phyloP scores from a whole-genome alignment of 2,888 invertebrate species.

The Drosophila algonquin region DNA sequence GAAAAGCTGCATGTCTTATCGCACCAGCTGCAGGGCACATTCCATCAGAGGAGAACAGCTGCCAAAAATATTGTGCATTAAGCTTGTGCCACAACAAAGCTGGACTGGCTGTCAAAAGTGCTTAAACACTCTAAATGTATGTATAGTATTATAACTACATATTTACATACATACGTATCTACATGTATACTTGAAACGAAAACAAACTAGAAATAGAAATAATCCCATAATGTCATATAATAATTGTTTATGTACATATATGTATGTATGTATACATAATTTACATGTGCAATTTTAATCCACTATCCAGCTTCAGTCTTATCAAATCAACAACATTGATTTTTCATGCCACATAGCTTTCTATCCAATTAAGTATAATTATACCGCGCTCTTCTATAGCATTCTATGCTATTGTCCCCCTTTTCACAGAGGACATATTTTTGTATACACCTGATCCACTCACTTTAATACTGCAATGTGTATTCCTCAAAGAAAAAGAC shows the following conservation, averaged over 20 bases:
- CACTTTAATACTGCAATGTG: slow-evolving; percentile 5
- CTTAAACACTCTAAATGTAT: neutral
- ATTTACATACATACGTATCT: no score
- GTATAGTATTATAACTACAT: no score
- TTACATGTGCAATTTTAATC: neutral
- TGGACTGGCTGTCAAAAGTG: neutral
- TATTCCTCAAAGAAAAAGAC: slow-evolving; percentile 2
- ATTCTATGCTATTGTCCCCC: neutral
- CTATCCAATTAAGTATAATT: neutral
- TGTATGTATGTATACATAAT: no score
- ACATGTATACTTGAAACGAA: neutral
- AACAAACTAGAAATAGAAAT: neutral
- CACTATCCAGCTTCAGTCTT: neutral
- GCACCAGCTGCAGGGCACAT: slow-evolving; percentile 36
- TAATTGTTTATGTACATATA: neutral
- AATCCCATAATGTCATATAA: neutral
- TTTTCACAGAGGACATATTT: neutral
- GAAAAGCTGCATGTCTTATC: slow-evolving; percentile 48
- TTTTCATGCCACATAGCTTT: no score
- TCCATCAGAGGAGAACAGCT: slow-evolving; percentile 9
- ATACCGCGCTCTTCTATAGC: neutral
- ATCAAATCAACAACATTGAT: no score
- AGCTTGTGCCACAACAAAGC: slow-evolving; percentile 7
- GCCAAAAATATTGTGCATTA: neutral
- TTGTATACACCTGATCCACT: slow-evolving; percentile 19